A percentile compares a stretch with the other conserved stretches of the same genome.
phyloP scores from a whole-genome alignment of 2,113 vertebrate genomes.

The Riparia riparia region DNA sequence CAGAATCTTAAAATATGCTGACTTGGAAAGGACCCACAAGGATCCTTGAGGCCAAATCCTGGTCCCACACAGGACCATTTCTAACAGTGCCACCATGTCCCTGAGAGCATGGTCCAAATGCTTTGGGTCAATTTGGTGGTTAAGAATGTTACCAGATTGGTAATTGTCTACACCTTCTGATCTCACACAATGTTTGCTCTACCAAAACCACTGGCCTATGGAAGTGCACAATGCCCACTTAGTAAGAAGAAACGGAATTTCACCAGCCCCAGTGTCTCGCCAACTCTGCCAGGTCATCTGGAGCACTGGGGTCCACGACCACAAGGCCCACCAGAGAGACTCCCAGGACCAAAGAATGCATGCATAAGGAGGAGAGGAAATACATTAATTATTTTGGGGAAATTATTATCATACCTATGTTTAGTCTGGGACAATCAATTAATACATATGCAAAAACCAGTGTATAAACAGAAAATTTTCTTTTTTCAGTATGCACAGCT shows the following conservation, averaged over 20 bases:
- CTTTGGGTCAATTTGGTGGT: background rate
- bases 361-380: background rate
- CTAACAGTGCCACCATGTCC: background rate
- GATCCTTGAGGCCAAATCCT: background rate
- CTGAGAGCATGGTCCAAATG: background rate
- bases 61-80: background rate
- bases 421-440: background rate
- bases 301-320: too few species aligned
- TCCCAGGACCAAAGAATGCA: background rate
- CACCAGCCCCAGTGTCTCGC: background rate
- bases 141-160: background rate
- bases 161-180: background rate
- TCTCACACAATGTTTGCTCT: background rate
- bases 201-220: background rate
- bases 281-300: background rate
- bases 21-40: background rate
- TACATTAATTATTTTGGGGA: rapidly evolving
- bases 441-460: background rate
- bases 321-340: background rate
- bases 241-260: background rate
- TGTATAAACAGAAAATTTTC: background rate
- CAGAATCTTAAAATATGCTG: background rate
- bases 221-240: background rate
- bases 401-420: background rate
- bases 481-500: rapidly evolving